Conservation (phyloP, 2,888 invertebrate genomes). For the Andricus curvator region DNA sequence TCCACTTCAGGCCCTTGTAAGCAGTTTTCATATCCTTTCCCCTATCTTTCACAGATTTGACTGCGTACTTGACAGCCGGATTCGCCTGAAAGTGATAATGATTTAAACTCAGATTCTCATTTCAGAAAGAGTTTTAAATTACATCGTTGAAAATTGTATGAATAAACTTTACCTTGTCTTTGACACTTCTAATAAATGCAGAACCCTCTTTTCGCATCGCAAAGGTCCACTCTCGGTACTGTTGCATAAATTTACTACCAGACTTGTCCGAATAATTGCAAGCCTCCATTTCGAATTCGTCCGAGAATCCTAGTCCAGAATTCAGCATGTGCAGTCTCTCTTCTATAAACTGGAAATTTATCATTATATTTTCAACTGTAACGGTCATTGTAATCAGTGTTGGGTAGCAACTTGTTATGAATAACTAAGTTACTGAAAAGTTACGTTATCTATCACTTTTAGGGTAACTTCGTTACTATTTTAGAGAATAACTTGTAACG, state of each 20-base stretch:
- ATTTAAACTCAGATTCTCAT: conserved; percentile 41
- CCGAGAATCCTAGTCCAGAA: conserved; percentile 94
- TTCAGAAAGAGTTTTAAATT: not conserved
- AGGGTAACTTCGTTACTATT: no score
- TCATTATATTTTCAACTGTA: not conserved
- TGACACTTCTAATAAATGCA: conserved; percentile 91
- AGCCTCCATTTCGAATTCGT: conserved; percentile 96
- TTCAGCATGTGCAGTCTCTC: conserved; percentile 95
- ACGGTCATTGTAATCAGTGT: no score
- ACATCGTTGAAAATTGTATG: not conserved
- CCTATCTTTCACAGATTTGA: conserved; percentile 91
- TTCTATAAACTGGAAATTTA: conserved; percentile 91
- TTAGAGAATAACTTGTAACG: no score
- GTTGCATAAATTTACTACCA: conserved; percentile 83
- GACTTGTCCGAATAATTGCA: conserved; percentile 85
- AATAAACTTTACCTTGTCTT: conserved; percentile 87
- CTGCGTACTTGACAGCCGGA: conserved; percentile 95
- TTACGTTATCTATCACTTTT: no score
- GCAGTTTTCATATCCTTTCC: conserved; percentile 88
- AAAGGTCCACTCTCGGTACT: conserved; percentile 90
- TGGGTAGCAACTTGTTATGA: no score
- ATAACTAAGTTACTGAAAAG: no score
- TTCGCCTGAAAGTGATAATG: conserved; percentile 87
- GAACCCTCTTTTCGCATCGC: conserved; percentile 90
- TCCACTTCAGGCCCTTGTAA: conserved; percentile 87